Evolutionary conservation across 2,113 vertebrate genomes (phyloP).

Genomic region (Strigops habroptila): DNA sequence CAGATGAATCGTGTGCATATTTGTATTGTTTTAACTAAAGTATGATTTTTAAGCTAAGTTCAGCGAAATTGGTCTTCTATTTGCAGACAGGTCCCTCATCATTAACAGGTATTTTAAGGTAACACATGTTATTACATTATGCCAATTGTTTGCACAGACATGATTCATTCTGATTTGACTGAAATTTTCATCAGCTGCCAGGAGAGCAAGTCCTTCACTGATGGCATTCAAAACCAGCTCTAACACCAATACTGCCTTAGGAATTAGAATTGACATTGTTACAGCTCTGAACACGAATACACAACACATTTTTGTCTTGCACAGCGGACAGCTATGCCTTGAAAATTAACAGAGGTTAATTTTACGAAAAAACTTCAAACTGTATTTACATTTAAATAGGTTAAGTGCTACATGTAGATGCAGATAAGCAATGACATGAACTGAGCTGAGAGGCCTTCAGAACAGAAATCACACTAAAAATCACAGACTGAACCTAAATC

Average conservation of each 20-base stretch:
- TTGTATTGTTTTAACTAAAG: background rate
- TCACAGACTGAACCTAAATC: background rate
- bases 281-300: background rate
- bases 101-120: background rate
- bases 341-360: background rate
- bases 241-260: background rate
- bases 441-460: background rate
- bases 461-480: background rate
- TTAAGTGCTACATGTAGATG: background rate
- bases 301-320: background rate
- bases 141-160: background rate
- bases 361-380: background rate
- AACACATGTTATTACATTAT: background rate
- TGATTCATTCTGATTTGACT: background rate
- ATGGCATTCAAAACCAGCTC: background rate
- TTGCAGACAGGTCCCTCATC: background rate
- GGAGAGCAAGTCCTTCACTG: background rate
- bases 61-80: background rate
- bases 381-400: background rate
- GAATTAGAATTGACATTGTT: background rate
- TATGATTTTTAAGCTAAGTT: background rate
- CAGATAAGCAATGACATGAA: background rate
- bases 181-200: conserved; percentile 1
- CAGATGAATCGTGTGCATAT: background rate
- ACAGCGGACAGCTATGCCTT: background rate